phyloP scores from a whole-genome alignment of 2,888 invertebrate species.

The Aphrophora alni region DNA sequence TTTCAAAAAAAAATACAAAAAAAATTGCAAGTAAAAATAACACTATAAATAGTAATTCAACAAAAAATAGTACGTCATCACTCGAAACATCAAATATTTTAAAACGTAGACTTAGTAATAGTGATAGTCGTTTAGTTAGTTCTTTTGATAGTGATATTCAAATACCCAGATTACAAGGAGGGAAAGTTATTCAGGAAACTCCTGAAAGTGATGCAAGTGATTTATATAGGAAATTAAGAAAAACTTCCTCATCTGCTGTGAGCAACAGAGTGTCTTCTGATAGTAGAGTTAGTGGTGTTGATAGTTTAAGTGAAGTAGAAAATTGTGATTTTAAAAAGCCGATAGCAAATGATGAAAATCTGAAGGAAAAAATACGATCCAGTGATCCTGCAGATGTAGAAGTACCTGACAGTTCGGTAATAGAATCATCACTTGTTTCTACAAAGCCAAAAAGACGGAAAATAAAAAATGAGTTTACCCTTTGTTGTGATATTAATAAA shows the following conservation, averaged over 20 bases:
- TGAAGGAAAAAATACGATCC: neutral
- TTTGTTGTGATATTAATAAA: too few relatives aligned
- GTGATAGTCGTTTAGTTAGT: neutral
- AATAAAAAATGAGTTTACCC: too few relatives aligned
- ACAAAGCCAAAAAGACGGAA: too few relatives aligned
- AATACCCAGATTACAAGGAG: constrained; percentile 2
- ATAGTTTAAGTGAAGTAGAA: neutral
- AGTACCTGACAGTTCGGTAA: too few relatives aligned
- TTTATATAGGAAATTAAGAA: neutral
- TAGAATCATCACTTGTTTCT: too few relatives aligned
- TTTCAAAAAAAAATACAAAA: neutral
- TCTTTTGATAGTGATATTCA: constrained; percentile 22
- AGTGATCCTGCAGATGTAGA: neutral
- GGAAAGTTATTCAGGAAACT: constrained; percentile 23
- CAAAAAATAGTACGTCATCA: neutral
- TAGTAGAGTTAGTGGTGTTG: neutral
- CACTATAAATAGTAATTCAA: neutral
- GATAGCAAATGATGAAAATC: neutral
- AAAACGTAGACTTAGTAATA: neutral
- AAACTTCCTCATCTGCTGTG: neutral
- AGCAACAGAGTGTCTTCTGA: neutral
- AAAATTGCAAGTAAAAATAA: neutral
- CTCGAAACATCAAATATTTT: neutral
- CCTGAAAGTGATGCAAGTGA: constrained; percentile 14
- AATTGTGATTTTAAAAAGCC: neutral